phyloP scores from a whole-genome alignment of 1,140 invertebrate species.

The Pararge aegeria region DNA sequence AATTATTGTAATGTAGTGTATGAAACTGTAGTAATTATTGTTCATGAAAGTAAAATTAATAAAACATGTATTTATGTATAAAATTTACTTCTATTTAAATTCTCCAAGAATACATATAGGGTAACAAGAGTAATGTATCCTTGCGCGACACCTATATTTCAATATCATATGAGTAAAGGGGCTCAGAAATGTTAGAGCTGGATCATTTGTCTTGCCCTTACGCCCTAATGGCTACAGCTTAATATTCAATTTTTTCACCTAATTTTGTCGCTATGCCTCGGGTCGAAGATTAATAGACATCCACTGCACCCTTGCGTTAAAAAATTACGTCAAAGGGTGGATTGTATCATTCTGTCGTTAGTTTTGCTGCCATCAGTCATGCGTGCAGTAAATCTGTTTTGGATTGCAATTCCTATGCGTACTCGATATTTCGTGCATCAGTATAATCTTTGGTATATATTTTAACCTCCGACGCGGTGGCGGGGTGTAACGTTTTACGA shows the following conservation, averaged over 20 bases:
- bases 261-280: slow-evolving; percentile 46
- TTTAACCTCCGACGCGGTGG: too few relatives aligned
- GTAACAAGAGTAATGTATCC: slow-evolving; percentile 12
- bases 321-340: slow-evolving; percentile 55
- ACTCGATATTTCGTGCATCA: neutral
- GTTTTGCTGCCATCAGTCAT: slow-evolving; percentile 54
- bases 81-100: too few relatives aligned
- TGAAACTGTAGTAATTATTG: too few relatives aligned
- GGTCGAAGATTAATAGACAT: slow-evolving; percentile 59
- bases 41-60: too few relatives aligned
- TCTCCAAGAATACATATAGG: neutral
- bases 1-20: too few relatives aligned
- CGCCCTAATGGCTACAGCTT: slow-evolving; percentile 46
- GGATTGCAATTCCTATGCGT: slow-evolving; percentile 34
- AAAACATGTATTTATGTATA: too few relatives aligned
- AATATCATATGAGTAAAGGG: slow-evolving; percentile 21
- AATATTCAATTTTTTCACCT: slow-evolving; percentile 62
- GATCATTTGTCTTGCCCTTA: slow-evolving; percentile 54
- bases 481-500: too few relatives aligned
- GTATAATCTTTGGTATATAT: neutral
- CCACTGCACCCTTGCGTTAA: slow-evolving; percentile 46
- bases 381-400: slow-evolving; percentile 58
- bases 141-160: slow-evolving; percentile 16
- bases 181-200: slow-evolving; percentile 14
- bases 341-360: slow-evolving; percentile 55